Percentiles rank a stretch among this genome's conserved stretches.
Evolutionary conservation across 2,888 invertebrate species (phyloP).

Genomic region (Linnaemya tessellans): DNA sequence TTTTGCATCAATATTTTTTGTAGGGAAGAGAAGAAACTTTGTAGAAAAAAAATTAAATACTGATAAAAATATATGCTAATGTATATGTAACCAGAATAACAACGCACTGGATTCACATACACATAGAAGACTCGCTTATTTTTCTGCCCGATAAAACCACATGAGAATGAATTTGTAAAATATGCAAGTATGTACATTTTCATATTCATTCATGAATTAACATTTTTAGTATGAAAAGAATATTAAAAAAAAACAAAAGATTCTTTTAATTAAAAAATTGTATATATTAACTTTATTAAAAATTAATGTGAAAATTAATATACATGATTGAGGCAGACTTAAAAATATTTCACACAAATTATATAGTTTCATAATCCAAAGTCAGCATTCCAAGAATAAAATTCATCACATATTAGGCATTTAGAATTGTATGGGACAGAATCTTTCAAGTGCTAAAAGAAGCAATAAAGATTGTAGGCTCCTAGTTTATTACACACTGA

Average conservation of each 20-base stretch:
- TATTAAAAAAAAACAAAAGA: background rate
- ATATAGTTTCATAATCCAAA: too few species aligned
- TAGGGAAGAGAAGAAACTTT: conserved; percentile 5
- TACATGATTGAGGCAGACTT: background rate
- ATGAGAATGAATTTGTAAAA: background rate
- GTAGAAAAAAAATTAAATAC: background rate
- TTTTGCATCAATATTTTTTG: conserved; percentile 3
- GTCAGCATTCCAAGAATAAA: too few species aligned
- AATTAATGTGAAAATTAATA: too few species aligned
- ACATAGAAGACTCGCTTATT: background rate
- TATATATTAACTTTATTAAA: too few species aligned
- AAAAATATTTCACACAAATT: too few species aligned
- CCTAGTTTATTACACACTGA: too few species aligned
- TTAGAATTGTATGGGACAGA: too few species aligned
- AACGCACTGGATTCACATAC: background rate
- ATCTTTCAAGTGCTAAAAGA: too few species aligned
- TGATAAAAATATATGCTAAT: conserved; percentile 59
- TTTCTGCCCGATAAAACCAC: conserved; percentile 10
- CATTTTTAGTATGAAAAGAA: background rate
- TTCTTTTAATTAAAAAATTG: conserved; percentile 13
- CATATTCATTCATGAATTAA: conserved; percentile 32
- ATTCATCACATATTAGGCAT: too few species aligned
- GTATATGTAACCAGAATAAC: conserved; percentile 2
- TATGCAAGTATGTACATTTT: background rate
- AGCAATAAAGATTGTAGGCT: too few species aligned